Conservation (phyloP, 2,113 vertebrate species). For the Progne subis region DNA sequence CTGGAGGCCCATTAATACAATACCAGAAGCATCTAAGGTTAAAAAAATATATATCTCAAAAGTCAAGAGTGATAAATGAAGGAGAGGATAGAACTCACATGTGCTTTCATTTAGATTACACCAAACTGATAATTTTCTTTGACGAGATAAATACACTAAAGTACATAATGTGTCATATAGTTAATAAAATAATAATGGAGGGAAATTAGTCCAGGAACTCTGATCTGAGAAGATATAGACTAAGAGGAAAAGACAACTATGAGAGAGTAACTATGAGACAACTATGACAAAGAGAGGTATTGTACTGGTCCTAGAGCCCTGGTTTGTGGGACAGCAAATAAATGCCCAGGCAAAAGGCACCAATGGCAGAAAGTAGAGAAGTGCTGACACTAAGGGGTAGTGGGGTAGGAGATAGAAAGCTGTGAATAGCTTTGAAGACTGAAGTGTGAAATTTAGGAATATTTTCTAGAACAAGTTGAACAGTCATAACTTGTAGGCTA, state of each 20-base stretch:
- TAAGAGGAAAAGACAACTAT: not conserved
- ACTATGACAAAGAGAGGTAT: not conserved
- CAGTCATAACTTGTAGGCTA: not conserved
- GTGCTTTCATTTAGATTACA: not conserved
- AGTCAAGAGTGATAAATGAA: not conserved
- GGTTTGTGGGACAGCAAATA: not conserved
- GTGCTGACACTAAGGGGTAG: accelerated
- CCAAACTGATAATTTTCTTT: not conserved
- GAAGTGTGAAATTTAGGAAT: not conserved
- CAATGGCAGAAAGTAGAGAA: not conserved
- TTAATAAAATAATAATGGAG: not conserved
- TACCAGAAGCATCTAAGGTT: not conserved
- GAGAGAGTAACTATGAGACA: not conserved
- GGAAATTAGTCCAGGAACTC: not conserved
- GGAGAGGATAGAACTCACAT: not conserved
- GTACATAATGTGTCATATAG: not conserved
- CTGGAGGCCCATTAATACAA: not conserved
- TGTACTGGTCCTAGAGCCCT: not conserved
- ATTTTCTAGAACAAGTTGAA: not conserved
- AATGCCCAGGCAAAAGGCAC: accelerated
- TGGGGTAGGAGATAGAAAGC: not conserved
- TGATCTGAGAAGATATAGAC: not conserved
- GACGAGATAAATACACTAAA: not conserved
- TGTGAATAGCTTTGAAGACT: not conserved
- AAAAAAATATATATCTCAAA: not conserved